Evolutionary conservation across 2,888 invertebrate genomes (phyloP), one percentile per base, ranked within the genome.

Genomic region (Morpho helenor): DNA sequence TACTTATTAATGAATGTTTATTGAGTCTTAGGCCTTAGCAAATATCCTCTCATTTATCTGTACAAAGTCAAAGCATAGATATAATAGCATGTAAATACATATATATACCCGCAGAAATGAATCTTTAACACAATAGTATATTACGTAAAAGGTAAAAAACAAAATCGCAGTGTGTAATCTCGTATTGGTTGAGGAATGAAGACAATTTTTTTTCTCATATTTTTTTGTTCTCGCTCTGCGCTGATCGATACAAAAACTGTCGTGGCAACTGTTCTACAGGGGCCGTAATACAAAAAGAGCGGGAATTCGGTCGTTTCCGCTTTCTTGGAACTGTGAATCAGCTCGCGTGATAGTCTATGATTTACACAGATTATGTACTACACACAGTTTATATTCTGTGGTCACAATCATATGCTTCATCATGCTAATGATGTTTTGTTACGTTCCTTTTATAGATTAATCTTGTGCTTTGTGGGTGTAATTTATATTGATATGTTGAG

Each of bases 271-370:
- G 55, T 61, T 61, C 57, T 55, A 58, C 80, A 68, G 79, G 82
- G 78, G 64, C 82, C 78, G 77, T 75, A 80, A 66, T 68, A 77
- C 76, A 82, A 84, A 85, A 84, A 71, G 72, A 79, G 78, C 68
- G 71, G 66, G 73, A 85, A 87, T 87, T 86, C 76, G 74, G 84
- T 79, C 77, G 86, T 87, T 87, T 88, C 87, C 88, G 88, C 82
- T 86, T 87, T 86, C 87, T 83, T 77, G 81, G 85, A 85, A 86
- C 79, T 67, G 81, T 87, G 88, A 88, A 81, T 88, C 87, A 88
- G 79, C 74, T 84, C 80, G 82, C 84, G 82, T 84, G 82, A 77
- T 77, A 79, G 79, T 70, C 67, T 82, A 86, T 84, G 85, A 87
- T 84, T 87, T 86, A 83, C 79, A 73, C 73, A 73, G 78, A 78